Conservation (phyloP, 2,797 vertebrate species). For the Lepus oiostolus region DNA sequence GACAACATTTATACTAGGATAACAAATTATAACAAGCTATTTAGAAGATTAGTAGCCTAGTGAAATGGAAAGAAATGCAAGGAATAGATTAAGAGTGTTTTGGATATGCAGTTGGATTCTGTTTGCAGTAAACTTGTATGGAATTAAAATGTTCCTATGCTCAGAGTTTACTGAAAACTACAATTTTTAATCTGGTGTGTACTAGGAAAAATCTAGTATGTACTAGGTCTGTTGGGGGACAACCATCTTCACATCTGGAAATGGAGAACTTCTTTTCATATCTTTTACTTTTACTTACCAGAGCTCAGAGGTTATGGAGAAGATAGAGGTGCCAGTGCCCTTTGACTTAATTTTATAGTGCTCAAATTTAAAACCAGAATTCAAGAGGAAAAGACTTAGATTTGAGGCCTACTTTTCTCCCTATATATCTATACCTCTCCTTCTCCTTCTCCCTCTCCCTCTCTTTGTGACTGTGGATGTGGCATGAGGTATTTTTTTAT, state of each 20-base stretch:
- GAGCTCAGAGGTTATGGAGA: background rate
- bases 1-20: background rate
- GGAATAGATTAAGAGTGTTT: slow-evolving; percentile 17
- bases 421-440: background rate
- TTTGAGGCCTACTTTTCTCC: background rate
- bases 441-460: too few species aligned
- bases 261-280: background rate
- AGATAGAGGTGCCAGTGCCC: background rate
- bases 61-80: background rate
- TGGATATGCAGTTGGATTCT: slow-evolving; percentile 2
- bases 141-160: background rate
- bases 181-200: slow-evolving; percentile 21
- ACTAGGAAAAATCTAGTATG: background rate
- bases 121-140: background rate
- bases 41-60: background rate
- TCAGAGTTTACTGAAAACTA: background rate
- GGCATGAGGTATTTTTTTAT: background rate
- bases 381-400: background rate
- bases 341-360: background rate
- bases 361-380: background rate
- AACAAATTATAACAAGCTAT: slow-evolving; percentile 7
- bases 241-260: slow-evolving; percentile 33
- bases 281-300: background rate
- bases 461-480: background rate
- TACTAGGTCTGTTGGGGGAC: background rate